Evolutionary conservation across 2,888 invertebrate species (phyloP), one percentile per base, ranked within the genome.

Genomic region (Pachydiplax longipennis): DNA sequence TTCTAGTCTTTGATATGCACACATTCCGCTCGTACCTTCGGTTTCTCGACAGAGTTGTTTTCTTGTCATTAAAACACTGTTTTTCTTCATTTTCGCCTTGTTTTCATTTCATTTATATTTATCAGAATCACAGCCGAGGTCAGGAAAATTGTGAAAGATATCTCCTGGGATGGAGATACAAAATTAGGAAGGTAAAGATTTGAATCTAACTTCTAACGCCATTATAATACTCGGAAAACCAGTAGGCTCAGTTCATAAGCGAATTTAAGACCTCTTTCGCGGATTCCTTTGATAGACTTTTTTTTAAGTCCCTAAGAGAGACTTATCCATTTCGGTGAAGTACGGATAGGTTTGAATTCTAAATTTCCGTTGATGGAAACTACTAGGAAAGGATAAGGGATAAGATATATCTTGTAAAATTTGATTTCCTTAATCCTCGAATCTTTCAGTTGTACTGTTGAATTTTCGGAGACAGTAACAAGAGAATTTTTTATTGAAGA

Each of bases 71-170:
- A 48, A 25, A 12, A 25, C n/a, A 10, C 8, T 44, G 44, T 25
- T 82, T 82, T 48, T 25, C 48, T 44, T 82, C 25, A 12, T 22
- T 82, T 81, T 13, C 4, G 48, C 10, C 40, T 82, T 82, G 82
- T 48, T 82, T 82, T 48, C n/a, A 12, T 82, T 48, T 44, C 82
- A 82, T 82, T 48, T 82, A 82, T 44, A 82, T 82, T 44, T 82
- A 82, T 44, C 25, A 25, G 25, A 44, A 82, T 82, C 44, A 25
- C 10, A 44, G 25, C 25, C 22, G n/a, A 25, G 82, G n/a, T 82
- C n/a, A 13, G 6, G 48, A n/a, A 44, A 25, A 25, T 44, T 44
- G 48, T 22, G 4, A 3, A 31, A 22, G 31, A 73, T 73, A 12
- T 31, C 13, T 12, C 22, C 12, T n/a, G 10, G 1, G 73, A 10